Percentiles rank a stretch among this genome's conserved stretches.
Conservation (phyloP, 2,888 invertebrate genomes). For the Hofmannophila pseudospretella region DNA sequence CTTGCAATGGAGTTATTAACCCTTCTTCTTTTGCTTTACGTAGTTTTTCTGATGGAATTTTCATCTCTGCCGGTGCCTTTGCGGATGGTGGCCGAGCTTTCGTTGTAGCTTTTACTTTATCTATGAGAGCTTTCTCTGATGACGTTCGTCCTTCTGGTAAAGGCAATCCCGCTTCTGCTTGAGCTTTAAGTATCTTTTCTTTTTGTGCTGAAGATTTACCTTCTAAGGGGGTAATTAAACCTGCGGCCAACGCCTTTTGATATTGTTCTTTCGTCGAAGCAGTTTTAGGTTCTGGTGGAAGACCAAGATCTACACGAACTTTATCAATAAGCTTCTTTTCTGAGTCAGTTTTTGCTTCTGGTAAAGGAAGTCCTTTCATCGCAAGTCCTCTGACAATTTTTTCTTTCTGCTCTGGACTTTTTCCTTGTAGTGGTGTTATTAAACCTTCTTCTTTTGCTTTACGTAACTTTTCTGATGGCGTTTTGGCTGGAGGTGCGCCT, state of each 20-base stretch:
- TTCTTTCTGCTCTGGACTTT: constrained; percentile 23
- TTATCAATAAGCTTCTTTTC: constrained; percentile 24
- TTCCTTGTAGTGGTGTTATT: constrained; percentile 20
- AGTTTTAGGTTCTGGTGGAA: constrained; percentile 30
- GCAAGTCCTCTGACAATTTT: constrained; percentile 17
- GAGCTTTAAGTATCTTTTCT: constrained; percentile 15
- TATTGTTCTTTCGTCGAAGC: constrained; percentile 15
- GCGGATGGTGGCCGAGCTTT: constrained; percentile 8
- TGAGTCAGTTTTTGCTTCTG: constrained; percentile 21
- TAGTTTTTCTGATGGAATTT: constrained; percentile 21
- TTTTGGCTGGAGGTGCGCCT: constrained; percentile 9
- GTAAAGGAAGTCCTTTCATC: constrained; percentile 17
- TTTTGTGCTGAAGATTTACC: constrained; percentile 19
- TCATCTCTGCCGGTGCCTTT: no score
- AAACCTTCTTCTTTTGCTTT: constrained; percentile 24
- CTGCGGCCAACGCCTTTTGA: constrained; percentile 22
- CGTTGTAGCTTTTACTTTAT: background rate
- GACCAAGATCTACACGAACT: constrained; percentile 18
- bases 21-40: constrained; percentile 20
- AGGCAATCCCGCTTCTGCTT: constrained; percentile 14
- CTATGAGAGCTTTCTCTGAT: constrained; percentile 14
- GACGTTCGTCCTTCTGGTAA: constrained; percentile 11
- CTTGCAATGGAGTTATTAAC: constrained; percentile 19
- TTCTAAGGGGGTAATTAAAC: constrained; percentile 19
- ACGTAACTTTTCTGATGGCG: constrained; percentile 15